Evolutionary conservation across 37 sponge, comb jelly and placozoan species (phyloP).

Genomic region (Beroe ovata): DNA sequence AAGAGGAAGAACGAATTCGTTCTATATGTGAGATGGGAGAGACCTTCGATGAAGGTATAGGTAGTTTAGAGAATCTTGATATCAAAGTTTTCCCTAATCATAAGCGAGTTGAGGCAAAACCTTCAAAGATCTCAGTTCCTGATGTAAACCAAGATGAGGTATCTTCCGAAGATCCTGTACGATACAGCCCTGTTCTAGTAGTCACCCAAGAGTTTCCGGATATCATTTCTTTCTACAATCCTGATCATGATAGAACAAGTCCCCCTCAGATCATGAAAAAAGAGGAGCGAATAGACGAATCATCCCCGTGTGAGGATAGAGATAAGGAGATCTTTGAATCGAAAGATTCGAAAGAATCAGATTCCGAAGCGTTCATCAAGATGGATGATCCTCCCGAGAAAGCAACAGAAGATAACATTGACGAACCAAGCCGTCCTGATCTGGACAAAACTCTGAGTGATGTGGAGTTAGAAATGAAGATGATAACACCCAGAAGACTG

Average conservation of each 20-base stretch:
- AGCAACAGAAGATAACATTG: too few species aligned
- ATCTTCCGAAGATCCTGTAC: neutral
- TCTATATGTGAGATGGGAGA: neutral
- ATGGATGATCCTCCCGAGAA: neutral
- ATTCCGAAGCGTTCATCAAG: neutral
- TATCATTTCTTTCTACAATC: conserved; percentile 60
- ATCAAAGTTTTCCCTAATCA: conserved; percentile 34
- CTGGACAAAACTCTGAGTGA: neutral
- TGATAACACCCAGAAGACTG: neutral
- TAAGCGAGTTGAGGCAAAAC: neutral
- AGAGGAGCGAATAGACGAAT: neutral
- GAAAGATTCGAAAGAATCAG: neutral
- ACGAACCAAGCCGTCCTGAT: too few species aligned
- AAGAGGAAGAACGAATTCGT: neutral
- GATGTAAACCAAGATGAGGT: neutral
- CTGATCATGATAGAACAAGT: neutral
- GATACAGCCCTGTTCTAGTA: conserved; percentile 9
- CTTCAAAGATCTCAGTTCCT: neutral
- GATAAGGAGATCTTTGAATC: neutral
- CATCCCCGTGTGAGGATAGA: neutral
- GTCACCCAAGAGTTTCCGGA: conserved; percentile 54
- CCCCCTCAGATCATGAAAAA: neutral
- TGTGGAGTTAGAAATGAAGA: neutral
- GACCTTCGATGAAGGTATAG: neutral
- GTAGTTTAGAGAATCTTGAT: neutral